Percentiles rank a stretch among this genome's conserved stretches.
Evolutionary conservation across 1,140 invertebrate genomes (phyloP).

Genomic region (Mycetomoellerius zeteki): DNA sequence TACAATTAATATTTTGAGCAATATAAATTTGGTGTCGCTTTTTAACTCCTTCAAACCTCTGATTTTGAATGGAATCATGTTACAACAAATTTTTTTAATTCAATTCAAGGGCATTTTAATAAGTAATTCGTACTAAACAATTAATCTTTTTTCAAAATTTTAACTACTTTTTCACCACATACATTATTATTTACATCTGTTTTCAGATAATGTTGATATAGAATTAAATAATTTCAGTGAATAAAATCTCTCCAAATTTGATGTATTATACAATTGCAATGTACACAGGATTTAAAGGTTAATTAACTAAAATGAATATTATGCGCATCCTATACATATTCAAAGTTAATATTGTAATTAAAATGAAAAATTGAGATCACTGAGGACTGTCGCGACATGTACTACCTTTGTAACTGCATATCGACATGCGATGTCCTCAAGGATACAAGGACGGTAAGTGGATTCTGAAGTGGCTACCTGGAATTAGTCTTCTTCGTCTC

Average conservation of each 20-base stretch:
- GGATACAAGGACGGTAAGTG: conserved; percentile 54
- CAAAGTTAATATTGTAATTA: conserved; percentile 60
- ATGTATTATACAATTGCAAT: too few relatives aligned
- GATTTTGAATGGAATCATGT: too few relatives aligned
- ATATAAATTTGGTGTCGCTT: background rate
- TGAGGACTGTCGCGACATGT: conserved; percentile 9
- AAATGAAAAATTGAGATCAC: conserved; percentile 10
- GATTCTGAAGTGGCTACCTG: conserved; percentile 62
- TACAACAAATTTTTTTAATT: too few relatives aligned
- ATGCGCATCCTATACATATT: background rate
- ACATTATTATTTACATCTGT: too few relatives aligned
- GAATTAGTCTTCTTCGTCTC: conserved; percentile 73
- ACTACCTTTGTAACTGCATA: conserved; percentile 32
- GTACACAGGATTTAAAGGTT: too few relatives aligned
- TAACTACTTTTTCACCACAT: too few relatives aligned
- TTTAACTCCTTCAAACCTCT: background rate
- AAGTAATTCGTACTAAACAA: too few relatives aligned
- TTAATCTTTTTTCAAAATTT: too few relatives aligned
- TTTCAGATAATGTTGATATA: too few relatives aligned
- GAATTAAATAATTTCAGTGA: too few relatives aligned
- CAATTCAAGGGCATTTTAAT: too few relatives aligned
- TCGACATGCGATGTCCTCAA: conserved; percentile 37
- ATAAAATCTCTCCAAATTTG: too few relatives aligned
- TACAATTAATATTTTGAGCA: background rate
- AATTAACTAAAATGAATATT: background rate